A percentile compares a stretch with the other conserved stretches of the same genome.
phyloP scores from a whole-genome alignment of 1,140 invertebrate species.

The Drosophila lacertosa region DNA sequence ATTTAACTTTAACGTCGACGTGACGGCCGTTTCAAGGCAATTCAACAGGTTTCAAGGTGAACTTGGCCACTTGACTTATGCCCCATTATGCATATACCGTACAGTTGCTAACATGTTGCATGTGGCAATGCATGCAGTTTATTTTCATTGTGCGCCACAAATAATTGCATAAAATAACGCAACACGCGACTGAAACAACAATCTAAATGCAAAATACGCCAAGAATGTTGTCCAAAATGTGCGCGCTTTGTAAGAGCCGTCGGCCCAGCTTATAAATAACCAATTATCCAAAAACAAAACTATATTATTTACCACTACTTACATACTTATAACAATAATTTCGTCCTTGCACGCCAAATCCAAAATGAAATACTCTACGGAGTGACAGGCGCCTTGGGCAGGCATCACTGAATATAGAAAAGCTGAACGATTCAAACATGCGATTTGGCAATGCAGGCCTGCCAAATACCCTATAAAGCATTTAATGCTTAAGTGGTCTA shows the following conservation, averaged over 20 bases:
- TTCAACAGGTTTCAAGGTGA: slow-evolving; percentile 77
- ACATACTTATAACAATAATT: slow-evolving; percentile 46
- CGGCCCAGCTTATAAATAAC: slow-evolving; percentile 55
- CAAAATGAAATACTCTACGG: slow-evolving; percentile 23
- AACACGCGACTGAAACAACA: slow-evolving; percentile 55
- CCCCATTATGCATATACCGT: slow-evolving; percentile 16
- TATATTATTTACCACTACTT: slow-evolving; percentile 54
- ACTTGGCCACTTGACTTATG: slow-evolving; percentile 57
- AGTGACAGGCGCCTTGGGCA: slow-evolving; percentile 51
- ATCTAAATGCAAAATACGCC: slow-evolving; percentile 27
- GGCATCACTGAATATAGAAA: slow-evolving; percentile 10
- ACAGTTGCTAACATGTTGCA: slow-evolving; percentile 70
- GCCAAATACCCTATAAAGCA: not conserved
- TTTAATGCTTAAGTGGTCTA: too few relatives aligned
- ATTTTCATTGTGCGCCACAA: slow-evolving; percentile 60
- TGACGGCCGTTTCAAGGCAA: slow-evolving; percentile 42
- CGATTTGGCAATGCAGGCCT: not conserved
- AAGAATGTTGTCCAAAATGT: slow-evolving; percentile 65
- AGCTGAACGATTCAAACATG: not conserved
- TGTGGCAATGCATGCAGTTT: slow-evolving; percentile 65
- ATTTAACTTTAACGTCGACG: slow-evolving; percentile 25
- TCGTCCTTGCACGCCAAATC: slow-evolving; percentile 53
- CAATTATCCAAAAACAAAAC: slow-evolving; percentile 71
- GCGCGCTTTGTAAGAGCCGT: slow-evolving; percentile 32
- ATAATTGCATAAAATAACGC: slow-evolving; percentile 67